These are phyloP conservation scores for Ia io DNA, from an alignment of 2,113 vertebrate genomes.

Conservation along the genomic window DNA sequence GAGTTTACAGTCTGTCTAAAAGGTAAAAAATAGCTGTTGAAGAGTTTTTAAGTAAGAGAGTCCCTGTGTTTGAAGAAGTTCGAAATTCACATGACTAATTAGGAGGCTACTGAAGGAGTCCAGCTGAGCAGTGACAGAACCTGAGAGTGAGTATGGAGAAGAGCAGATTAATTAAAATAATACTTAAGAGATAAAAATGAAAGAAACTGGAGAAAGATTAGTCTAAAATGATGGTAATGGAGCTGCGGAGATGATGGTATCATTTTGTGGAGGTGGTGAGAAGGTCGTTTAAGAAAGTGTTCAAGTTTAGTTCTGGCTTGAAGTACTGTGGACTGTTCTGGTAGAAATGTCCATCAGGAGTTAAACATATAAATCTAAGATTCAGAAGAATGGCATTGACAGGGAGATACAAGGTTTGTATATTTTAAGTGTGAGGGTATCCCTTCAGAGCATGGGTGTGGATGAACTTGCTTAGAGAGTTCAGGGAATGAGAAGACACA, in stretches of 20 bases:
- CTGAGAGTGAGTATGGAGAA: background rate
- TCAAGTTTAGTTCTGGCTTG: background rate
- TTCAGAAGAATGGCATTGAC: background rate
- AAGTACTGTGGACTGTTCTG: background rate
- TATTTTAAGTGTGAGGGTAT: background rate
- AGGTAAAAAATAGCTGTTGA: background rate
- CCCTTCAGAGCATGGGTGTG: background rate
- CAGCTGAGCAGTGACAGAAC: background rate
- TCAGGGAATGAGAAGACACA: background rate
- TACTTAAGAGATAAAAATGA: background rate
- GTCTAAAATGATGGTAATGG: background rate
- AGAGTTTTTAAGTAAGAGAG: background rate
- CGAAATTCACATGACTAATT: background rate
- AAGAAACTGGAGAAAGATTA: background rate
- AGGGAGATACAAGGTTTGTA: background rate
- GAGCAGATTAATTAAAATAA: background rate
- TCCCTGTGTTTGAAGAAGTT: background rate
- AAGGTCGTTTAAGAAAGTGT: background rate
- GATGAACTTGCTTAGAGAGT: background rate
- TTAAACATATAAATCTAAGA: background rate
- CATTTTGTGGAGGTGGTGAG: background rate
- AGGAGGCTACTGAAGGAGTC: background rate
- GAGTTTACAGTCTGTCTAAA: background rate
- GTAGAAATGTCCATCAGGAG: background rate
- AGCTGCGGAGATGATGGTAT: background rate